These are phyloP conservation scores for Paramuricea clavata DNA, from an alignment of 92 coral and sea anemone genomes.

Conservation along the genomic window DNA sequence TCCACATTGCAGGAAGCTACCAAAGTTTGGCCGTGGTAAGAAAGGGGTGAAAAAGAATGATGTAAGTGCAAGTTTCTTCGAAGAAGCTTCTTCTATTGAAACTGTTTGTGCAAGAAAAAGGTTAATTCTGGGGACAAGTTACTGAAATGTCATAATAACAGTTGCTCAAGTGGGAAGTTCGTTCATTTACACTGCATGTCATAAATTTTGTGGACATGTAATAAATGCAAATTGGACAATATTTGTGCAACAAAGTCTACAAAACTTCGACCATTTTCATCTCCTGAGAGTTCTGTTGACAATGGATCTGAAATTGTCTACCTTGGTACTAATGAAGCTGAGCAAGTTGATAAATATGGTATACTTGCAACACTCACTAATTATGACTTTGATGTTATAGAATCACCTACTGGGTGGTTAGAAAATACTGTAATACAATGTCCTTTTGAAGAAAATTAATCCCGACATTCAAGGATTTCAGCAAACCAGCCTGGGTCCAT, in stretches of 20 bases:
- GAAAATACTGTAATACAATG: background rate
- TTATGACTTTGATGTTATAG: conserved; percentile 12
- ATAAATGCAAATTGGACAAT: conserved; percentile 47
- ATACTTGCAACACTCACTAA: background rate
- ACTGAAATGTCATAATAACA: conserved; percentile 61
- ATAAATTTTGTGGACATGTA: conserved; percentile 69
- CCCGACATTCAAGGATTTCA: conserved; percentile 35
- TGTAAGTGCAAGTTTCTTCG: background rate
- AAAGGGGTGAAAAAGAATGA: too few relatives aligned
- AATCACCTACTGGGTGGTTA: conserved; percentile 10
- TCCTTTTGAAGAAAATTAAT: conserved; percentile 20
- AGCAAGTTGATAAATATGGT: conserved; percentile 17
- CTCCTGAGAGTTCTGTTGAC: conserved; percentile 21
- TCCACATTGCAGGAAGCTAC: too few relatives aligned
- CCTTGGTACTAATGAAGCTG: background rate
- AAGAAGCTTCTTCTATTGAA: conserved; percentile 5
- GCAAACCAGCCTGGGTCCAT: conserved; percentile 1
- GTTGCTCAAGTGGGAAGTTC: conserved; percentile 48
- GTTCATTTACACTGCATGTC: conserved; percentile 64
- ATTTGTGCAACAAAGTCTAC: conserved; percentile 33
- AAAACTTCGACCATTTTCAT: background rate
- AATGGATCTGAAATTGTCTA: background rate
- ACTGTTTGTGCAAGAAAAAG: conserved; percentile 53
- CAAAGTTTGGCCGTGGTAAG: too few relatives aligned
- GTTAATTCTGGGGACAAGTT: conserved; percentile 52